Conservation (phyloP, 2,113 vertebrate species). For the Aramus guarauna region DNA sequence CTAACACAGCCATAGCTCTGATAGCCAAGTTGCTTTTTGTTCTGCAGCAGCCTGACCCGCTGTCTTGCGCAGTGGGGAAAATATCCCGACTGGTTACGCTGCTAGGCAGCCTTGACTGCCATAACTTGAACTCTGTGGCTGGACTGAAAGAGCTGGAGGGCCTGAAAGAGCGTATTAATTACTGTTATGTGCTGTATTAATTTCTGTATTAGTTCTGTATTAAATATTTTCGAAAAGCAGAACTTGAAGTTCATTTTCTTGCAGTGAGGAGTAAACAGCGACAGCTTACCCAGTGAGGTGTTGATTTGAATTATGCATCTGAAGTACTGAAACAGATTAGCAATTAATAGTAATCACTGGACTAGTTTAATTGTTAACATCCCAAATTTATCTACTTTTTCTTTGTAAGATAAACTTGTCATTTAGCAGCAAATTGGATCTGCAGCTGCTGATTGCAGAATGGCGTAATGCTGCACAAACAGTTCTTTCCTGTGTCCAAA, state of each 20-base stretch:
- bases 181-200: too few relatives aligned
- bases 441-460: slow-evolving; percentile 3
- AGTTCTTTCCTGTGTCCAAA: not conserved
- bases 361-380: not conserved
- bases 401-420: not conserved
- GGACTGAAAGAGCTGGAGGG: not conserved
- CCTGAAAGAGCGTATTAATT: not conserved
- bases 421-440: not conserved
- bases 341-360: not conserved
- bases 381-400: not conserved
- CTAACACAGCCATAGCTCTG: not conserved
- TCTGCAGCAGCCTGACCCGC: not conserved
- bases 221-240: not conserved
- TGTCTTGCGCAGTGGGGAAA: not conserved
- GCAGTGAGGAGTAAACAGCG: not conserved
- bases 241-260: not conserved
- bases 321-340: not conserved
- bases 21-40: not conserved
- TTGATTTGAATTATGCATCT: not conserved
- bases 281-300: not conserved
- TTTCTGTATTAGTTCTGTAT: not conserved
- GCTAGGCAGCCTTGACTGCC: not conserved
- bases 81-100: fast-evolving
- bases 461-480: slow-evolving; percentile 30
- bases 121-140: not conserved